Evolutionary conservation across 2,113 vertebrate species (phyloP), one percentile per base, ranked within the genome.

Genomic region (Asarcornis scutulata): DNA sequence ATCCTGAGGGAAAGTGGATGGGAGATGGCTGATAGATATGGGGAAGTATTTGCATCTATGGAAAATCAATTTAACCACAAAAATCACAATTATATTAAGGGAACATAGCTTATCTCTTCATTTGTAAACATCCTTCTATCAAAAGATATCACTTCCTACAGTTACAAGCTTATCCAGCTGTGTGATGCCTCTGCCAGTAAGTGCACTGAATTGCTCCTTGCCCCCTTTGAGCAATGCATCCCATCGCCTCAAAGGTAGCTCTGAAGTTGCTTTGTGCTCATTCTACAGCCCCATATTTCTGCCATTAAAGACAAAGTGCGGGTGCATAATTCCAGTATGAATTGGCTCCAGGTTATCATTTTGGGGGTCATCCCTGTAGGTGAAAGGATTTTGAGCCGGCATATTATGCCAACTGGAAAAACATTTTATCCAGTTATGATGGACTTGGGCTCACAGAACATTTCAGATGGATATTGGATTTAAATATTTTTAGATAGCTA

Each of bases 41-140:
- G 48, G 4, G 40, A 36, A 86, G 38, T 9, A 20, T 89, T 60
- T 92, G 58, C 84, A 92, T 67, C 66, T 59, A 89, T 3, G n/a
- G 60, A 95, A 95, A 95, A 89, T 77, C 71, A 73, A 85, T 91
- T 85, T 66, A 87, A 91, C 74, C 42, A 73, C 82, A 87, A 87
- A 93, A 89, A 62, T 76, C 78, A 89, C 58, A 87, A 85, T 78
- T 68, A 64, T 22, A 50, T 68, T 86, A 81, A 75, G 64, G 68
- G 32, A 80, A 79, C n/a, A 92, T 68, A 93, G 21, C 64, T 91
- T 53, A 55, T 62, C 21, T 53, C 66, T 75, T 64, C 29, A 53
- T 62, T 86, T 81, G 80, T 84, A 93, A 96, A 94, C 77, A 75
- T 44, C 23, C 20, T 60, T 7, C 34, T 48, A 56, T 18, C 52